A percentile compares a stretch with the other conserved stretches of the same genome.
Conservation (phyloP, 1,140 invertebrate genomes). For the Leptonema lineaticorne region DNA sequence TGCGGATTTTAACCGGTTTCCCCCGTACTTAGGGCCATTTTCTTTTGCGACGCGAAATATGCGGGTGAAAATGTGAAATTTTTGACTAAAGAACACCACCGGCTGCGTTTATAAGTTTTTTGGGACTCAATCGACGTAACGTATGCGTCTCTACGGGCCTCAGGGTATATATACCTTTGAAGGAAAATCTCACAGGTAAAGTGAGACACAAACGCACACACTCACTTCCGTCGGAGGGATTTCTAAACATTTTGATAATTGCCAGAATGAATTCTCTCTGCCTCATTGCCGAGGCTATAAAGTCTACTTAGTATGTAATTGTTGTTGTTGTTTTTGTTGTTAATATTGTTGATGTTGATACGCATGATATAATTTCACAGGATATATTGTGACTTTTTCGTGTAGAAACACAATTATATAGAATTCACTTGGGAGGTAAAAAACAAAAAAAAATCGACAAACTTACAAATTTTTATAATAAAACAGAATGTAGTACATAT, state of each 20-base stretch:
- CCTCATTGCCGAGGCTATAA: background rate
- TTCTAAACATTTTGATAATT: conserved; percentile 25
- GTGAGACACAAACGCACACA: too few species aligned
- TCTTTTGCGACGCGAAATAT: background rate
- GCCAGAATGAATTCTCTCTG: conserved; percentile 8
- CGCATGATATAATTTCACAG: too few species aligned
- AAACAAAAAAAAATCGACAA: too few species aligned
- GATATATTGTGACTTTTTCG: too few species aligned
- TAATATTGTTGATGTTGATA: too few species aligned
- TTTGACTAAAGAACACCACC: background rate
- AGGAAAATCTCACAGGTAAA: conserved; percentile 16
- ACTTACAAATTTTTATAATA: too few species aligned
- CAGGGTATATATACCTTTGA: background rate
- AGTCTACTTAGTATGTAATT: background rate
- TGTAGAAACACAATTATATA: too few species aligned
- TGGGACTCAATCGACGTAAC: conserved; percentile 17
- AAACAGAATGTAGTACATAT: too few species aligned
- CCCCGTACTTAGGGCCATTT: background rate
- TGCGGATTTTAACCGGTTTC: background rate
- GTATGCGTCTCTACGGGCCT: conserved; percentile 19
- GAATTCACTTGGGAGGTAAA: too few species aligned
- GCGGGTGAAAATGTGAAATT: background rate
- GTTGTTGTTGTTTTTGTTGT: background rate
- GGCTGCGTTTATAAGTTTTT: background rate
- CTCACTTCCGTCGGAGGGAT: conserved; percentile 25